Base-by-base conservation (phyloP, 1,140 invertebrate species). In the Euglossa dilemma region DNA sequence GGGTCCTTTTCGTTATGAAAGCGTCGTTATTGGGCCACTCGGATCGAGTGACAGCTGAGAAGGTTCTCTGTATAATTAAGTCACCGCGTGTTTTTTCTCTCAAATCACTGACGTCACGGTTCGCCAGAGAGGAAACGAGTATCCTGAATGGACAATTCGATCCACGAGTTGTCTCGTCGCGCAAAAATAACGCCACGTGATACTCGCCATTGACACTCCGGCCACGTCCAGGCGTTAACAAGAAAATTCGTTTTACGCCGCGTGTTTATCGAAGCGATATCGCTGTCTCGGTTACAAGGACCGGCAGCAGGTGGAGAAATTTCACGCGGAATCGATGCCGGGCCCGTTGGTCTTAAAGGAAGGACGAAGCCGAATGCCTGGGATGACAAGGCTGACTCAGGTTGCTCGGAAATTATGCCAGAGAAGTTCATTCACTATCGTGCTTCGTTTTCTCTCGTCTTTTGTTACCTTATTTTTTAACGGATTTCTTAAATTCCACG, bases 41-140 rank as follows among this genome's bases (percentile, higher is more conserved):
- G 11, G 36, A 36, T 45, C 28, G 54, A 73, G 36, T 18, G 72
- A 74, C 57, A 74, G 43, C 45, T 74, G 45, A 74, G 50, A 52
- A 77, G 12, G 63, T 54, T 77, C 45, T n/a, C n/a, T n/a, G 54
- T 56, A 45, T 43, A 56, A 66, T 25, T 63, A 18, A 36, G 47
- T 56, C 50, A 16, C 9, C 20, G 11, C 12, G n/a, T 28, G 14
- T 16, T 43, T 67, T 63, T 23, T 14, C 63, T 8, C 25, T 54
- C 20, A 7, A 8, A 18, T 18, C 5, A 45, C 12, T 45, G 75
- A 77, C 23, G 36, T 67, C 28, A 36, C 11, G n/a, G 2, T 7
- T 8, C 14, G 3, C 25, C 25, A 54, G 16, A 7, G 28, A 50
- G 12, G 9, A 16, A 67, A 77, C 28, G n/a, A 47, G 14, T 76